Evolutionary conservation across 2,797 vertebrate genomes (phyloP).

Genomic region (Vultur gryphus): DNA sequence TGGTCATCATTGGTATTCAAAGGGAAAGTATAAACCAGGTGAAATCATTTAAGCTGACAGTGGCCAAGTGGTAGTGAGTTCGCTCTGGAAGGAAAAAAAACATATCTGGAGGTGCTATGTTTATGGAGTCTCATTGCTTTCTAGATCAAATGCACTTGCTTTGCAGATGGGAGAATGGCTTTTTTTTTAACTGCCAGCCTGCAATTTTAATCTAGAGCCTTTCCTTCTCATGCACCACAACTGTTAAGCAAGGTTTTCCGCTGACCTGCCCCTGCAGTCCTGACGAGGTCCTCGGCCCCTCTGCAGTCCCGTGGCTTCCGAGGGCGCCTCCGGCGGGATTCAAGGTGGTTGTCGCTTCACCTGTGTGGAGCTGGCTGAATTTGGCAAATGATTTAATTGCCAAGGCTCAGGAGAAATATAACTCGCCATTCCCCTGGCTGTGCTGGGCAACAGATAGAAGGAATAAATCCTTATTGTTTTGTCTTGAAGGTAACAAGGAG

Average conservation of each 20-base stretch:
- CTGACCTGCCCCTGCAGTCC: neutral
- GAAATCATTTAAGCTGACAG: neutral
- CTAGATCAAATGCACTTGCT: neutral
- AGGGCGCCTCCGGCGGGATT: neutral
- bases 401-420: neutral
- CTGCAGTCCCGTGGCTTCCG: neutral
- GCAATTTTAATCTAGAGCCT: neutral
- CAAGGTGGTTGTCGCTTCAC: neutral
- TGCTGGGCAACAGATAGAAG: neutral
- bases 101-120: neutral
- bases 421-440: neutral
- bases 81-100: neutral
- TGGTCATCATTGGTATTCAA: neutral
- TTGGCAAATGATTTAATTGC: neutral
- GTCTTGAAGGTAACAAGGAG: neutral
- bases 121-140: neutral
- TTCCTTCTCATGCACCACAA: neutral
- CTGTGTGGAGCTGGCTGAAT: neutral
- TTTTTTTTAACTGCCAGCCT: neutral
- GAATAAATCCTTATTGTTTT: neutral
- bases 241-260: neutral
- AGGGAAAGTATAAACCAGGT: neutral
- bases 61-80: neutral
- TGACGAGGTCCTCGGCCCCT: fast-evolving
- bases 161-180: neutral